Conservation (phyloP, 2,113 vertebrate species). For the Microtus montanus region DNA sequence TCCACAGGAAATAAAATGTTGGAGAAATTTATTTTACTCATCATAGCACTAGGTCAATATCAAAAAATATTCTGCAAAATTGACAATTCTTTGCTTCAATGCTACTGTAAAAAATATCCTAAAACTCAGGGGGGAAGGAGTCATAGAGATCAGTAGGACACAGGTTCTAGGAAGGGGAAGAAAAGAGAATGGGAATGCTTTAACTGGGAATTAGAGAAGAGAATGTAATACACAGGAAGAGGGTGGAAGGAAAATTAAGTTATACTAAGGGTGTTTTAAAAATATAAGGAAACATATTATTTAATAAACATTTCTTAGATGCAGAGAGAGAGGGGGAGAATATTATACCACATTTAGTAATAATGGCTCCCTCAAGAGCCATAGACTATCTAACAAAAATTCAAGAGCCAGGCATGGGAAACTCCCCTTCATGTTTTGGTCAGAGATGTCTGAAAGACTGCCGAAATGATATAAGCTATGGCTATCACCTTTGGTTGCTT, state of each 20-base stretch:
- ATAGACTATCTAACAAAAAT: not conserved
- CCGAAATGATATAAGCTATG: not conserved
- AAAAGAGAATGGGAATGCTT: not conserved
- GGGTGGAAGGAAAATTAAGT: not conserved
- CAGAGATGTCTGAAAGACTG: not conserved
- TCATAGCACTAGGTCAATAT: not conserved
- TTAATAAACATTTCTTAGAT: not conserved
- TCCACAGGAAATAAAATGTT: not conserved
- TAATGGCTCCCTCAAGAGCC: not conserved
- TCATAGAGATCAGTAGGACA: not conserved
- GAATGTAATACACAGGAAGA: not conserved
- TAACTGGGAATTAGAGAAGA: not conserved
- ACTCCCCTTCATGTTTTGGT: not conserved
- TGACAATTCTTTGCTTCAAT: slow-evolving; percentile 7
- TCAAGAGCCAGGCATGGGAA: not conserved
- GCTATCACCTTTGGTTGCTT: not conserved
- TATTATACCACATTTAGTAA: not conserved
- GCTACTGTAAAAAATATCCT: not conserved
- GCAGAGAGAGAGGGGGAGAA: no score
- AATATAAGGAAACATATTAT: not conserved
- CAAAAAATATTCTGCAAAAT: not conserved
- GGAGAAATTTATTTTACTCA: not conserved
- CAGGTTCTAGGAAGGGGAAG: no score
- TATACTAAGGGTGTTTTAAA: not conserved
- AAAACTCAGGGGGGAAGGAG: not conserved